Conservation (phyloP, 2,888 invertebrate species). For the Epinotia demarniana region DNA sequence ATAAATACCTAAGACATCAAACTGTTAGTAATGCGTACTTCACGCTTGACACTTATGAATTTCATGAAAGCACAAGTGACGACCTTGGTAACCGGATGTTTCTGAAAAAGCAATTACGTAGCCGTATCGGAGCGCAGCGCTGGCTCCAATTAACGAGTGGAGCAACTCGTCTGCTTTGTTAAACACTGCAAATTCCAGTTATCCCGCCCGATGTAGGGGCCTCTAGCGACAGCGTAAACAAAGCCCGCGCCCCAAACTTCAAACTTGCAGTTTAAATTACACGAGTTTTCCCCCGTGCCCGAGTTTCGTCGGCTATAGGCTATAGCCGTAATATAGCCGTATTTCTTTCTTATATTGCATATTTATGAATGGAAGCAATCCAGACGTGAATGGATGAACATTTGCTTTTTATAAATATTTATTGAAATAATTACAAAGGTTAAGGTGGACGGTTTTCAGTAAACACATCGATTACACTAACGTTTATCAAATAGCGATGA, state of each 20-base stretch:
- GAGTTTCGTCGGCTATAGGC: neutral
- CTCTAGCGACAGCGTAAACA: conserved; percentile 24
- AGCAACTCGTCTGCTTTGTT: conserved; percentile 51
- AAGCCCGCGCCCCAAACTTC: conserved; percentile 7
- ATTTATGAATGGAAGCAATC: neutral
- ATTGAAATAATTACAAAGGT: neutral
- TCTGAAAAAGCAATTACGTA: conserved; percentile 57
- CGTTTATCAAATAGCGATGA: neutral
- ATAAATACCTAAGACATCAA: neutral
- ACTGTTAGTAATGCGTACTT: neutral
- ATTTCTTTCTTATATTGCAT: neutral
- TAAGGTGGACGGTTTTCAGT: neutral
- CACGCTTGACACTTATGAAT: conserved; percentile 40
- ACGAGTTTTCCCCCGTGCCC: conserved; percentile 2
- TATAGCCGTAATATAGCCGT: no score
- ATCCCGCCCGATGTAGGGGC: conserved; percentile 2
- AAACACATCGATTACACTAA: neutral
- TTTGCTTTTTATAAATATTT: neutral
- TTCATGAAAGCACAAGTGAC: conserved; percentile 49
- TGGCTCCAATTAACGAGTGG: conserved; percentile 56
- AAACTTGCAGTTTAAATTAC: conserved; percentile 20
- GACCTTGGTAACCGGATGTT: conserved; percentile 48
- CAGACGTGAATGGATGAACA: neutral
- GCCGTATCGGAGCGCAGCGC: conserved; percentile 49
- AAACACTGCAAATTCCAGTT: conserved; percentile 37